Percentiles rank a stretch among this genome's conserved stretches.
phyloP scores from a whole-genome alignment of 2,888 invertebrate species.

The Nebria brevicollis region DNA sequence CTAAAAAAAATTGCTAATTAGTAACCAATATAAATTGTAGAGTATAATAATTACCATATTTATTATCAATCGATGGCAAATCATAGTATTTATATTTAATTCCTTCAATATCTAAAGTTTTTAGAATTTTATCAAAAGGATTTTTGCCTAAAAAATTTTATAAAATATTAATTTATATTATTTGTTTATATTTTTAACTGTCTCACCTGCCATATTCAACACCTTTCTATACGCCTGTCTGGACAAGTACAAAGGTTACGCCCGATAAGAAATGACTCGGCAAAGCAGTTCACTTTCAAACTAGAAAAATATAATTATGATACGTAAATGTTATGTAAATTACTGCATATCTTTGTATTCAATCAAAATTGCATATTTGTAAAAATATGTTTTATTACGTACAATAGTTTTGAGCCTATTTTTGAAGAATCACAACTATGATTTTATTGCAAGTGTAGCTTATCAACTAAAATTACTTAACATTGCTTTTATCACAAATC shows the following conservation, averaged over 20 bases:
- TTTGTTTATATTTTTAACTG: background rate
- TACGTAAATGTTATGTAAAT: conserved; percentile 1
- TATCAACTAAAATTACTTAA: background rate
- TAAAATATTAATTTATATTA: conserved; percentile 19
- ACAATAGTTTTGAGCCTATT: background rate
- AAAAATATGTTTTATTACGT: background rate
- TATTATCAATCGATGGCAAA: conserved; percentile 74
- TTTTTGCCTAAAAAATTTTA: conserved; percentile 64
- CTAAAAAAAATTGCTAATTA: conserved; percentile 64
- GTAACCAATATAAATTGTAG: conserved; percentile 19
- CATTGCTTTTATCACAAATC: background rate
- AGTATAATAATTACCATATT: conserved; percentile 74
- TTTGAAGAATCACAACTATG: background rate
- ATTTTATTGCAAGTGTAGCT: background rate
- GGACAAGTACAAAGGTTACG: conserved; percentile 39
- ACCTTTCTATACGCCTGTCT: conserved; percentile 24
- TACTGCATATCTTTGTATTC: background rate
- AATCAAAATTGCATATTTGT: background rate
- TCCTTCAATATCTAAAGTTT: conserved; percentile 69
- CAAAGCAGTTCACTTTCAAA: background rate
- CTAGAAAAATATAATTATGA: background rate
- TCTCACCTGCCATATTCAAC: conserved; percentile 42
- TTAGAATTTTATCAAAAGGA: conserved; percentile 72
- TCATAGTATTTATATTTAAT: conserved; percentile 83
- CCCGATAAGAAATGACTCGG: conserved; percentile 26